Evolutionary conservation across 2,113 vertebrate species (phyloP), one percentile per base, ranked within the genome.

Genomic region (Ellobius talpinus): DNA sequence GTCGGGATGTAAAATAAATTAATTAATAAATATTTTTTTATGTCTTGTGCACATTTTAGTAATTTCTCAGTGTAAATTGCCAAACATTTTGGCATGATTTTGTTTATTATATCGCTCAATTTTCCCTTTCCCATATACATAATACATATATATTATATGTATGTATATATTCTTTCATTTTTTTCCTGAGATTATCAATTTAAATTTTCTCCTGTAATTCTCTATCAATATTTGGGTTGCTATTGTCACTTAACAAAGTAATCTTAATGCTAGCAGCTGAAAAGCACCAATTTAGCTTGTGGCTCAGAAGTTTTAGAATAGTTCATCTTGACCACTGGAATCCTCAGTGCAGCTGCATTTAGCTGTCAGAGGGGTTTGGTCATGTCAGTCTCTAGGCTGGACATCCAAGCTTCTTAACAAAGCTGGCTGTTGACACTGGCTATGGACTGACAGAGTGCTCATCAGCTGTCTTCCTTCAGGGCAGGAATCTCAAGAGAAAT

Each of bases 241-340:
- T 58, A 68, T 26, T 68, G 13, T 39, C 36, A 23, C 76, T 58
- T 61, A 82, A 36, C 1, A 63, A 82, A 29, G 74, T 84, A 39
- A 39, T 12, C 12, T 68, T 65, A 65, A 61, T 4, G 36, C 66
- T 68, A 61, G 11, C n/a, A 95, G 19, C 36, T 82, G 33, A 87
- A 92, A 77, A n/a, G 8, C 47, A 87, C 33, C 47, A 76, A 7
- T 74, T 89, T 78, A 89, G 73, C 72, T 87, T 90, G 26, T 90
- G 39, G 8, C 7, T 81, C 26, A 50, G 39, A 90, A 90, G 65
- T 90, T 76, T 19, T 45, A 93, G 39, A 47, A 39, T 26, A 47
- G 3, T 5, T 87, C 73, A 36, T 5, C 8, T 55, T 9, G 42
- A 42, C n/a, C 29, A 58, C 45, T 47, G 31, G 39, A 13, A 23